Percentiles rank a stretch among this genome's conserved stretches.
Conservation (phyloP, 2,797 vertebrate species). For the Characodon lateralis region DNA sequence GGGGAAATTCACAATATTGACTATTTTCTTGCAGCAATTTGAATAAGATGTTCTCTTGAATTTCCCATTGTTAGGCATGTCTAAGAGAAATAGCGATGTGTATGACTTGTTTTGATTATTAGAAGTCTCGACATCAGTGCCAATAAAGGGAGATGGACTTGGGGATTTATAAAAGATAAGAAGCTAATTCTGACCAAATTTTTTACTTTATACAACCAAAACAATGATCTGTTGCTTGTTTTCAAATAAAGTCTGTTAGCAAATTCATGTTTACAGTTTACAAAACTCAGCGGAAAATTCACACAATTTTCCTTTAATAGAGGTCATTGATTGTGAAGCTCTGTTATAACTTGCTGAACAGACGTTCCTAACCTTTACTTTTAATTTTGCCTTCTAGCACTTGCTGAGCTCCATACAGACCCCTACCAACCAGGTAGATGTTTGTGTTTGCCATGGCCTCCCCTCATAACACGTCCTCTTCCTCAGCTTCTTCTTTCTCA, state of each 20-base stretch:
- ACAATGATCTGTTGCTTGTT: background rate
- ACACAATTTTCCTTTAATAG: background rate
- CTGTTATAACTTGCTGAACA: background rate
- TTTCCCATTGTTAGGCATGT: no score
- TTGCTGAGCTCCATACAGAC: conserved; percentile 42
- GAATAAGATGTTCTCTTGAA: no score
- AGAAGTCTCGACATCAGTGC: background rate
- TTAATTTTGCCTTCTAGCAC: background rate
- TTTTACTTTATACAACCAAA: background rate
- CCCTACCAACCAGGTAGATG: conserved; percentile 60
- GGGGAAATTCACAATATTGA: background rate
- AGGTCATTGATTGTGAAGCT: background rate
- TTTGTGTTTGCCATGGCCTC: conserved; percentile 36
- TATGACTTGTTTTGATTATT: background rate
- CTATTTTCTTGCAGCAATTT: background rate
- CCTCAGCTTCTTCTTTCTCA: conserved; percentile 32
- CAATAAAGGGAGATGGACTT: background rate
- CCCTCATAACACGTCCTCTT: conserved; percentile 58
- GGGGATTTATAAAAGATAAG: no score
- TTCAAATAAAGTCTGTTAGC: background rate
- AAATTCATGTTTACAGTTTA: background rate
- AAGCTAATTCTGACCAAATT: background rate
- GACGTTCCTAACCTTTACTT: background rate
- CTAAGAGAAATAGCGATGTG: background rate
- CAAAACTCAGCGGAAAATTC: no score